phyloP scores from a whole-genome alignment of 2,888 invertebrate genomes.

The Agrochola circellaris region DNA sequence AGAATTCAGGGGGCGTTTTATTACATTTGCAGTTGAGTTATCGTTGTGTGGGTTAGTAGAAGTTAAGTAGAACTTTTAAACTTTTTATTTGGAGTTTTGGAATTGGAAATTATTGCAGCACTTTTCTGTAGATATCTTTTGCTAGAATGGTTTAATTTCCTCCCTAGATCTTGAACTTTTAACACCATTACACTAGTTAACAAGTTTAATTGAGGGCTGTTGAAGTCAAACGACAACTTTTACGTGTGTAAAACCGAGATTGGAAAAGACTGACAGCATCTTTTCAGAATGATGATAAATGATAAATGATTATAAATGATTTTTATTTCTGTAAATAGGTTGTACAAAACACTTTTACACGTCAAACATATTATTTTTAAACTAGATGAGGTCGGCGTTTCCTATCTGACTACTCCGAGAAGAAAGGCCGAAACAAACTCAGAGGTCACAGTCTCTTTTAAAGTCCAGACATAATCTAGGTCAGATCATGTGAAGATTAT shows the following conservation, averaged over 20 bases:
- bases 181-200: not conserved
- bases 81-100: not conserved
- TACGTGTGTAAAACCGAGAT: not conserved
- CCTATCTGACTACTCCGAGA: too few species aligned
- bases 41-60: constrained; percentile 12
- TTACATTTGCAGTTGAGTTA: constrained; percentile 23
- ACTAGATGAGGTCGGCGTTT: too few species aligned
- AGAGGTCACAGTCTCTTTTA: too few species aligned
- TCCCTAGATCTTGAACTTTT: not conserved
- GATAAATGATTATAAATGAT: too few species aligned
- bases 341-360: too few species aligned
- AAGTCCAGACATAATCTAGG: too few species aligned
- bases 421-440: too few species aligned
- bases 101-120: not conserved
- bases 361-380: too few species aligned
- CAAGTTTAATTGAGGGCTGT: not conserved
- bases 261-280: not conserved
- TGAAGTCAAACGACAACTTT: not conserved
- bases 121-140: not conserved
- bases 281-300: too few species aligned
- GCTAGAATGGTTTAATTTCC: not conserved
- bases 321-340: too few species aligned
- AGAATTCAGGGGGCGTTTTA: constrained; percentile 29
- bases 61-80: not conserved
- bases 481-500: too few species aligned